These are phyloP conservation scores for Aplysia californica DNA, from an alignment of 1,140 invertebrate genomes.

Conservation along the genomic window DNA sequence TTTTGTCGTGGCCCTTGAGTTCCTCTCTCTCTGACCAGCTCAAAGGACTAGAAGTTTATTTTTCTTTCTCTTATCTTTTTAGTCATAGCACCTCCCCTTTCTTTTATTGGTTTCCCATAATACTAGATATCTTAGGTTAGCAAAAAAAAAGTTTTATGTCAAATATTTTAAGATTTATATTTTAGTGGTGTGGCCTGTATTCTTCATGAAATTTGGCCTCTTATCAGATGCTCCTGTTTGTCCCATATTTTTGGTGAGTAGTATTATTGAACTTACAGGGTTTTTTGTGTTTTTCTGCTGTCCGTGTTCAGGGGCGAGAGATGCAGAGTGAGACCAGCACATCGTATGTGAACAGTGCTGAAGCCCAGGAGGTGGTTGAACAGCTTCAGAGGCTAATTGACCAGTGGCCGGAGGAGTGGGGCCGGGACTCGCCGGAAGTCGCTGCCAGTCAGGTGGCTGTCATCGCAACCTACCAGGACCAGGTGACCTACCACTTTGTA, in stretches of 20 bases:
- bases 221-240: too few relatives aligned
- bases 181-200: too few relatives aligned
- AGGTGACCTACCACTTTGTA: too few relatives aligned
- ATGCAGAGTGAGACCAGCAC: constrained; percentile 80
- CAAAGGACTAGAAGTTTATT: too few relatives aligned
- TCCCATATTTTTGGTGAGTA: too few relatives aligned
- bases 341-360: constrained; percentile 84
- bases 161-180: too few relatives aligned
- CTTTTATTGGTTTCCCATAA: background rate
- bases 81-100: background rate
- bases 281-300: background rate
- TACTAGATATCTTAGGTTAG: too few relatives aligned
- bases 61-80: background rate
- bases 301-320: constrained; percentile 76
- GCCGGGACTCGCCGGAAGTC: constrained; percentile 68
- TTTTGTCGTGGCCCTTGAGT: too few relatives aligned
- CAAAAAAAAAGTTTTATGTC: too few relatives aligned
- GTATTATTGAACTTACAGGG: too few relatives aligned
- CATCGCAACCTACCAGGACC: constrained; percentile 86
- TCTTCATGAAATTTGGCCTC: too few relatives aligned
- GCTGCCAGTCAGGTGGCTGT: constrained; percentile 82
- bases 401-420: constrained; percentile 81
- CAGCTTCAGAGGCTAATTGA: constrained; percentile 76
- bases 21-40: too few relatives aligned
- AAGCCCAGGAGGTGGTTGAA: constrained; percentile 82